Evolutionary conservation across 2,888 invertebrate genomes (phyloP), one percentile per base, ranked within the genome.

Genomic region (Lamellibrachia columna): DNA sequence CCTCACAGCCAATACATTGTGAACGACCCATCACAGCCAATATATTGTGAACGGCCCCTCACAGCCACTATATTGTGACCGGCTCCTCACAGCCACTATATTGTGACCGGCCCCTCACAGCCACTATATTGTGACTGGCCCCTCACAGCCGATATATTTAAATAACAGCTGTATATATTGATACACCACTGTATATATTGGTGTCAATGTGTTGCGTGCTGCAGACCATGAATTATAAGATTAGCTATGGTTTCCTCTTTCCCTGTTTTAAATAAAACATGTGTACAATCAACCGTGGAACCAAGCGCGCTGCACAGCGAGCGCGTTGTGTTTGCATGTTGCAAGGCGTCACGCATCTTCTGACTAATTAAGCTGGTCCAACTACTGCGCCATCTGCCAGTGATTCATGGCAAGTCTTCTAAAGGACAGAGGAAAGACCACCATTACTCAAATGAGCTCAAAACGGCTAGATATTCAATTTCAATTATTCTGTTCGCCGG

Each of bases 241-340:
- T 75, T 3, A 75, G n/a, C n/a, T 22, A 15, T 75, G 75, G 75
- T 3, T 75, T 75, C 75, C 75, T 75, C 75, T 75, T 75, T 75
- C 75, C 22, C n/a, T 75, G 75, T 75, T 75, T n/a, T 75, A 75
- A 75, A 75, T 75, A 75, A 75, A 75, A 75, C 75, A 75, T 75
- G 75, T 6, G 75, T 22, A 6, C 75, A 75, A 75, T 75, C n/a
- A 22, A 55, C 55, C 55, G 55, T 9, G 55, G 55, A 55, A 75
- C 75, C 75, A 22, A 6, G 75, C 22, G 75, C 75, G 75, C 75
- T 15, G 22, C 22, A 75, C 75, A 75, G 75, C 75, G 75, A 75
- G 75, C 75, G 75, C 75, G 75, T 22, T 75, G 75, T n/a, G 75
- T n/a, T 3, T 75, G 75, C 75, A 75, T 75, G 75, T n/a, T 22